Evolutionary conservation across 2,888 invertebrate genomes (phyloP), one percentile per base, ranked within the genome.

Genomic region (Caradrina clavipalpis): DNA sequence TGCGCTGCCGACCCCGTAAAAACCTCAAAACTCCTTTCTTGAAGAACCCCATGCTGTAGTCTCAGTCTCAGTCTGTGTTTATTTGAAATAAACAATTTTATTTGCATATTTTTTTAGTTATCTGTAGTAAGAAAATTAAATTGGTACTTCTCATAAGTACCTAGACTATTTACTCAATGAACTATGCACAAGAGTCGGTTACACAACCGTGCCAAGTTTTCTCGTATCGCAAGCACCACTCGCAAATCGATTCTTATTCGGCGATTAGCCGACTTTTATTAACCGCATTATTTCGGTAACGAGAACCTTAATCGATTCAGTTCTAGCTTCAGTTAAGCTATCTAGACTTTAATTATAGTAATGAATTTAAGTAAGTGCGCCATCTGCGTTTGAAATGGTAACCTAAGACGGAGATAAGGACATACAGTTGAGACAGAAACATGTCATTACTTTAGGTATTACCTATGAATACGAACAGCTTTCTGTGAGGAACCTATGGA

Each of bases 241-340:
- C 51, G 39, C 67, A 47, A 71, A 80, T 81, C 82, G 78, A 81
- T 81, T 71, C 80, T 72, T 81, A 81, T 81, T 69, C 67, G 66
- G 8, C 71, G 71, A 78, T 80, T 82, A 81, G 61, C 22, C 64
- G 69, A 72, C 49, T 81, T 66, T 70, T 72, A 78, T 80, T 53
- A 49, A 58, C 59, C 79, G 54, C 71, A 62, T 72, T 80, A 82
- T 78, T 80, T 75, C 61, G 64, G 47, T 69, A 78, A 61, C 75
- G 69, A 69, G 68, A 67, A 26, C 63, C 60, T 56, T 66, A 76
- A 80, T 64, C 69, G 70, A 67, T 64, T 57, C 60, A 50, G 45
- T 57, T 66, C 47, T 51, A 47, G 42, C 13, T 60, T 19, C 47
- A 50, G 42, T 61, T 53, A 65, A 71, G 63, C 59, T 64, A 61